A percentile compares a stretch with the other conserved stretches of the same genome.
Conservation (phyloP, 2,797 vertebrate species). For the Poliocrania exsul region DNA sequence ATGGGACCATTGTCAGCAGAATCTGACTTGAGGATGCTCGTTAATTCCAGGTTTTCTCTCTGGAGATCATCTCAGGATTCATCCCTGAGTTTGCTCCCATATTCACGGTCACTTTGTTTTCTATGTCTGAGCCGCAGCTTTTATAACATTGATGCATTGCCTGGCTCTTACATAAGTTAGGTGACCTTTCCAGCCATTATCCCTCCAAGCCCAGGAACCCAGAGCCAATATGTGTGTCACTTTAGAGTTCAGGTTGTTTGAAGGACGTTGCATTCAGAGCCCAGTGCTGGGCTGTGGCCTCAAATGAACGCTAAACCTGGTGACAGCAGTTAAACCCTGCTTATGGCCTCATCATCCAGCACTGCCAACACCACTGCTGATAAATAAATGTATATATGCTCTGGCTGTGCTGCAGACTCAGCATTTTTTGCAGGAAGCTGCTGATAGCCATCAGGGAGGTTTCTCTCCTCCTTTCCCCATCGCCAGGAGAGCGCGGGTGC, state of each 20-base stretch:
- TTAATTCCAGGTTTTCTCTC: not conserved
- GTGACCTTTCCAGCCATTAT: conserved; percentile 5
- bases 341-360: not conserved
- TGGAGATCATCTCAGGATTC: not conserved
- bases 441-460: not conserved
- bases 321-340: not conserved
- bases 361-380: not conserved
- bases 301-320: not conserved
- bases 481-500: not conserved
- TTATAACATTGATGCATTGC: not conserved
- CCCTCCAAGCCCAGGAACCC: not conserved
- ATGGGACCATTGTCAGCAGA: fast-evolving
- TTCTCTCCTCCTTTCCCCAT: not conserved
- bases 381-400: not conserved
- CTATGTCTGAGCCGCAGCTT: not conserved
- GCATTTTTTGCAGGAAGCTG: not conserved
- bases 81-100: fast-evolving
- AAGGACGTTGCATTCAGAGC: not conserved
- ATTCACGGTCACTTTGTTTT: not conserved
- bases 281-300: not conserved
- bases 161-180: not conserved
- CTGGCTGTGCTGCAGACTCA: not conserved
- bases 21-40: not conserved
- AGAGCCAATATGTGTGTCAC: not conserved
- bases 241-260: not conserved